These are phyloP conservation scores for Clostera curtula DNA, from an alignment of 2,888 invertebrate genomes.

Conservation along the genomic window DNA sequence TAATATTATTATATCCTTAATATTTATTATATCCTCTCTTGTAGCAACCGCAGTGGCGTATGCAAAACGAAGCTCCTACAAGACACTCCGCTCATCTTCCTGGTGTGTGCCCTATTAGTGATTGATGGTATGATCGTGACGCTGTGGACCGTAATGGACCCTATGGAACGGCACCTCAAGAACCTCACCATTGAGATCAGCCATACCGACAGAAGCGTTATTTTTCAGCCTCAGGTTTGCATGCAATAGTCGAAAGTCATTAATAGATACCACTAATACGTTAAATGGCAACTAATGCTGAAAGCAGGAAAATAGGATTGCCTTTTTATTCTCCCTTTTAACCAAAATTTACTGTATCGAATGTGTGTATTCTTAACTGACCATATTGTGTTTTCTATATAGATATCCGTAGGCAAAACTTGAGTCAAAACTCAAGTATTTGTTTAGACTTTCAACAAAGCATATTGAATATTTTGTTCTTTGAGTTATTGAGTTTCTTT, in stretches of 20 bases:
- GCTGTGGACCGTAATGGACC: slow-evolving; percentile 90
- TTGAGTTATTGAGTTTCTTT: background rate
- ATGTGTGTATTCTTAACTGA: no score
- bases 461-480: background rate
- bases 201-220: slow-evolving; percentile 84
- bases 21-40: slow-evolving; percentile 9
- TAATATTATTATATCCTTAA: no score
- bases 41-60: slow-evolving; percentile 83
- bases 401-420: no score
- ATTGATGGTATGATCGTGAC: slow-evolving; percentile 89
- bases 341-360: no score
- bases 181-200: slow-evolving; percentile 89
- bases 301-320: no score
- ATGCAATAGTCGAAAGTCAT: no score
- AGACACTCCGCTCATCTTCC: slow-evolving; percentile 90
- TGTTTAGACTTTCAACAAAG: background rate
- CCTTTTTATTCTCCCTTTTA: no score
- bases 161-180: slow-evolving; percentile 88
- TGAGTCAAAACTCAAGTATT: no score
- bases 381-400: no score
- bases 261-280: no score
- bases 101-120: slow-evolving; percentile 87
- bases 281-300: no score
- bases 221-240: slow-evolving; percentile 86
- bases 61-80: slow-evolving; percentile 93